Base-by-base conservation (phyloP, 2,797 vertebrate species). In the Hydrocynus forskahlii region DNA sequence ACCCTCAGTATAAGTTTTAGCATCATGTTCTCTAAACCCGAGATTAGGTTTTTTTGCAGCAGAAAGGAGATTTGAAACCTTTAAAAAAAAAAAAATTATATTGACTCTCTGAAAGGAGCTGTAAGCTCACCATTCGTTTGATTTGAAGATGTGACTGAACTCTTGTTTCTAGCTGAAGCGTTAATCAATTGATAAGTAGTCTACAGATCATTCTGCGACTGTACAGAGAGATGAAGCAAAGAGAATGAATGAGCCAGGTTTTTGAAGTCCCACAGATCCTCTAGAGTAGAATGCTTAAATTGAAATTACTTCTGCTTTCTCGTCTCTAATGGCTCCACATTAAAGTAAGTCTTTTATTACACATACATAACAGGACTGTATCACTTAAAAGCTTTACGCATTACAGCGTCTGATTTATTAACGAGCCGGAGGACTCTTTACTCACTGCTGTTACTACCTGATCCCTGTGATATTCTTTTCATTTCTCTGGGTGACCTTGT, bases 201-300 rank as follows among this genome's bases (percentile, higher is more conserved):
- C 4, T 35, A 43, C 60, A 80, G 48, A 66, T 73, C 45, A 79
- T 73, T 79, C 48, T 64, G 48, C 6, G 23, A 69, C 10, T 21
- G n/a, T 23, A 23, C 59, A 40, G 7, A 64, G 45, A 73, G 40
- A 72, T 73, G 69, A 43, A 72, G 57, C 23, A 50, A 79, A 64
- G n/a, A 40, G 14, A 43, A 73, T 25, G 2, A 73, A 50, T 50
- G 57, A 50, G 13, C 14, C 73, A 35, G 16, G 48, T 54, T 64
- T 63, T 25, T 29, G 23, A 71, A 48, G 10, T 52, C 50, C 69
- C 25, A 19, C 23, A 72, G 50, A 43, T 45, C 63, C 35, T n/a
- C 35, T 40, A 0, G 7, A 66, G 7, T 64, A 14, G 62, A 16
- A 35, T 17, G 9, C 17, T 16, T 40, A 29, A 40, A 1, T 9